Conservation (phyloP, 2,113 vertebrate species). For the Dicerorhinus sumatrensis region DNA sequence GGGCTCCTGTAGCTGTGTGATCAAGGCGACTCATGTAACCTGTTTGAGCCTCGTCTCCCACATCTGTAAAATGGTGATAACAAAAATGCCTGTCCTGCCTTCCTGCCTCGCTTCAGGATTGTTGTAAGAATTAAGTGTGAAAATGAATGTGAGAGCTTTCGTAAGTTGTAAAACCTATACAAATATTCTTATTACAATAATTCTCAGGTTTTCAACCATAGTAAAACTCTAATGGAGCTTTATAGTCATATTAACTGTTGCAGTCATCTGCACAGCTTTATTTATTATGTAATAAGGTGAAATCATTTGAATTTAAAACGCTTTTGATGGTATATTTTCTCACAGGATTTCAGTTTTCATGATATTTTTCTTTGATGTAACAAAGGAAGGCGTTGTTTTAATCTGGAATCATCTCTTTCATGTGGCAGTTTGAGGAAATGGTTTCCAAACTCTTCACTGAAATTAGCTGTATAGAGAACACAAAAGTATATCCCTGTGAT, state of each 20-base stretch:
- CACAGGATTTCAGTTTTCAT: slow-evolving; percentile 31
- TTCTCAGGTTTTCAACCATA: slow-evolving; percentile 42
- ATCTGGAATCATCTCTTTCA: slow-evolving; percentile 36
- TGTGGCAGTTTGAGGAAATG: slow-evolving; percentile 36
- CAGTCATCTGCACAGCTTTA: not conserved
- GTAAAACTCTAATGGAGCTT: not conserved
- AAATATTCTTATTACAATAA: not conserved
- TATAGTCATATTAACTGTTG: slow-evolving; percentile 16
- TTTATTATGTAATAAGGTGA: slow-evolving; percentile 32
- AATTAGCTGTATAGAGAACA: not conserved
- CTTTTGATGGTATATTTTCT: slow-evolving; percentile 44
- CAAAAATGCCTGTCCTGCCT: not conserved
- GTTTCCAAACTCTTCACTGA: slow-evolving; percentile 26
- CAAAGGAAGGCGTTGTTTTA: slow-evolving; percentile 26
- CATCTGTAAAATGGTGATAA: not conserved
- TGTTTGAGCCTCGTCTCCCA: not conserved
- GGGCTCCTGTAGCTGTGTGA: not conserved
- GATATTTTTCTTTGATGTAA: slow-evolving; percentile 18
- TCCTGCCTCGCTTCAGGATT: not conserved
- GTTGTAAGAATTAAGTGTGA: slow-evolving; percentile 10
- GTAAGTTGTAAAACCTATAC: slow-evolving; percentile 53
- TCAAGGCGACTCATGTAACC: not conserved
- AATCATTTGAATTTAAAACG: slow-evolving; percentile 33
- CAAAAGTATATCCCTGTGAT: not conserved
- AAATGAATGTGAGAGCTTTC: slow-evolving; percentile 35